A percentile compares a stretch with the other conserved stretches of the same genome.
These are phyloP conservation scores for Aegithalos caudatus DNA, from an alignment of 2,113 vertebrate species.

Conservation along the genomic window DNA sequence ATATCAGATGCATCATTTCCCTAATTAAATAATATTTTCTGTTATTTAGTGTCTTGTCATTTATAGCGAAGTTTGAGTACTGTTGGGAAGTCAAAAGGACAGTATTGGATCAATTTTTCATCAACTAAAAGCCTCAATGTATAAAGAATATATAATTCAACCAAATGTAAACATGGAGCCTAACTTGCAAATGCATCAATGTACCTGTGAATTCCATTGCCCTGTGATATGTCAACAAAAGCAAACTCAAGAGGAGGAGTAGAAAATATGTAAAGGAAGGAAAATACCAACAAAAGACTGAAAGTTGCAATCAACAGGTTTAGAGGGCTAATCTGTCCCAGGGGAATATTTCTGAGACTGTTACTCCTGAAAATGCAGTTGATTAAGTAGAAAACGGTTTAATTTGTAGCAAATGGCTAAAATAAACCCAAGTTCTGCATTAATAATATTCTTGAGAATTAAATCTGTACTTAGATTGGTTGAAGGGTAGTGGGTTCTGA, in stretches of 20 bases:
- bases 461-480: not conserved
- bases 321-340: not conserved
- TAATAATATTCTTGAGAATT: not conserved
- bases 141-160: not conserved
- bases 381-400: not conserved
- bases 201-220: not conserved
- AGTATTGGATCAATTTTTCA: not conserved
- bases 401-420: not conserved
- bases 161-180: not conserved
- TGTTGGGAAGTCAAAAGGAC: not conserved
- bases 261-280: not conserved
- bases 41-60: not conserved
- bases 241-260: not conserved
- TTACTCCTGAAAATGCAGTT: not conserved
- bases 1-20: not conserved
- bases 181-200: not conserved
- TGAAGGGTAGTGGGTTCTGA: not conserved
- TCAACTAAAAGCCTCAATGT: not conserved
- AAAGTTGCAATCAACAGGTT: not conserved
- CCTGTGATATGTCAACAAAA: not conserved
- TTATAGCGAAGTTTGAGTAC: not conserved
- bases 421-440: not conserved
- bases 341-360: not conserved
- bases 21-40: not conserved
- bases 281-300: not conserved